Base-by-base conservation (phyloP, 2,797 vertebrate genomes). In the Rhinatrema bivittatum region DNA sequence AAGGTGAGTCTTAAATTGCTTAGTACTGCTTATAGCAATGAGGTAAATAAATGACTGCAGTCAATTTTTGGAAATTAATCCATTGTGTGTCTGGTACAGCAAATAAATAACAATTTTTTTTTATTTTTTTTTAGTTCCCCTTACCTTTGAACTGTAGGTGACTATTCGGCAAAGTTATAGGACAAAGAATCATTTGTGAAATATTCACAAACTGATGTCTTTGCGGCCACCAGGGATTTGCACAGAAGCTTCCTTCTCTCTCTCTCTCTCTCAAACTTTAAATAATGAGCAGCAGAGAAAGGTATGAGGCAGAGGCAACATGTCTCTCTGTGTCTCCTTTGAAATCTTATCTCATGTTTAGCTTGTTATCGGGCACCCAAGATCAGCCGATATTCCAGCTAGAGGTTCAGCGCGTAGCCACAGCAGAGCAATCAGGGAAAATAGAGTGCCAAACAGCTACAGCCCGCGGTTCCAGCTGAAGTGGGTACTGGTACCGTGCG, bases 271-370 rank as follows among this genome's bases (percentile, higher is more conserved):
- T n/a, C 57, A 28, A 65, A 62, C 59, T 73, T 81, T 71, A 75
- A 76, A 74, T 75, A 72, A 73, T 62, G 65, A 76, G 59, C 59
- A 63, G 55, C 50, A 60, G 45, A 66, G n/a, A 67, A 65, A 72
- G 39, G 43, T 56, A 56, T 27, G 50, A 63, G 60, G 58, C n/a
- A n/a, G n/a, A n/a, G n/a, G n/a, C 55, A 58, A 56, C 43, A 29
- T 56, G 46, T 68, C 65, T n/a, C n/a, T 63, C 29, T 43, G 41
- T 66, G 59, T 64, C 63, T 70, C 62, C 70, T 70, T 62, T 67
- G 62, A 77, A 74, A 56, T 44, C 9, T 56, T 57, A 56, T 62
- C 45, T 51, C 54, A 50, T 54, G 59, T 71, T n/a, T 68, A 70
- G 44, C 52, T 68, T 66, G 63, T 65, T 72, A 65, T 66, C 62